Percentiles rank a stretch among this genome's conserved stretches.
Conservation (phyloP, 2,113 vertebrate species). For the Thymallus thymallus region DNA sequence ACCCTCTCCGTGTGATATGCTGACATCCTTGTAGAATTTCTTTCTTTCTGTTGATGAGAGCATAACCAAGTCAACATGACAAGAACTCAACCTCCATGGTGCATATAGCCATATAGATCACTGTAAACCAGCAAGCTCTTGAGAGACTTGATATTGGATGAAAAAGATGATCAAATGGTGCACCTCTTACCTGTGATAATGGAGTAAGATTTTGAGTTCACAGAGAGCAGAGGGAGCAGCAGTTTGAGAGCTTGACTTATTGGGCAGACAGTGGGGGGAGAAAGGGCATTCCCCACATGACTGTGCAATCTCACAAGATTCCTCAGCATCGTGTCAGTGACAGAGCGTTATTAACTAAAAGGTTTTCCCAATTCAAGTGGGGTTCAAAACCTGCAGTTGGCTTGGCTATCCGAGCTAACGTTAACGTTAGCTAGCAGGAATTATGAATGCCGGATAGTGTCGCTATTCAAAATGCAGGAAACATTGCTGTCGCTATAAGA, state of each 20-base stretch:
- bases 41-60: constrained; percentile 78
- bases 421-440: not conserved
- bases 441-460: not conserved
- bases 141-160: too few species aligned
- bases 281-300: constrained; percentile 20
- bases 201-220: constrained; percentile 45
- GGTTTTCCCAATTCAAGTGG: not conserved
- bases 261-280: constrained; percentile 20
- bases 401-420: not conserved
- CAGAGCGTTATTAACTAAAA: not conserved
- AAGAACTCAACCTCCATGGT: too few species aligned
- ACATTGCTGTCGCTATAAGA: too few species aligned
- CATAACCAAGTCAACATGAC: not conserved
- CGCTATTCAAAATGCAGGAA: not conserved
- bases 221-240: not conserved
- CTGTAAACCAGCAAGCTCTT: too few species aligned
- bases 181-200: constrained; percentile 57
- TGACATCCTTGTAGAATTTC: constrained; percentile 91
- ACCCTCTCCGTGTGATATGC: constrained; percentile 93
- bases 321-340: constrained; percentile 50
- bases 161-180: not conserved
- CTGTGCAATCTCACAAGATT: constrained; percentile 44
- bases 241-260: constrained; percentile 10
- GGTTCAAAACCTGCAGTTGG: not conserved
- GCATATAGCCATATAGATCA: not conserved